phyloP scores from a whole-genome alignment of 2,797 vertebrate genomes.

The Lateolabrax maculatus region DNA sequence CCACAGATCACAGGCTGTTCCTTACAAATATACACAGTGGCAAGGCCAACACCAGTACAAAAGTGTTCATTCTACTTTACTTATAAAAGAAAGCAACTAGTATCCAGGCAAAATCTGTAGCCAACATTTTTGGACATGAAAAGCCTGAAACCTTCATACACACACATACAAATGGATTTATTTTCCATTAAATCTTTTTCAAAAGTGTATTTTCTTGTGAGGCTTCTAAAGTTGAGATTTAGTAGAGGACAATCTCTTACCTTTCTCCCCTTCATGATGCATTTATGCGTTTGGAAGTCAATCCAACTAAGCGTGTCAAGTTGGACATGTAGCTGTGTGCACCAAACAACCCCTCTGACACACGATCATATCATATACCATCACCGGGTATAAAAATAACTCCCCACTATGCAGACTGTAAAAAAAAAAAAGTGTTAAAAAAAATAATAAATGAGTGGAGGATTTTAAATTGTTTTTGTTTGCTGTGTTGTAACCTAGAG shows the following conservation, averaged over 20 bases:
- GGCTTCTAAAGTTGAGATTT: not conserved
- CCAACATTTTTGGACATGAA: not conserved
- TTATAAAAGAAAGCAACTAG: not conserved
- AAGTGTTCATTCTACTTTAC: not conserved
- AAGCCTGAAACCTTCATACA: not conserved
- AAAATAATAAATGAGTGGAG: not conserved
- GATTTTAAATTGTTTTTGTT: constrained; percentile 23
- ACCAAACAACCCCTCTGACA: constrained; percentile 30
- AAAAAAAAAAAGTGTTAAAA: not conserved
- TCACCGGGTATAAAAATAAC: not conserved
- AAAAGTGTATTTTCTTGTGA: not conserved
- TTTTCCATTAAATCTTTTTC: not conserved
- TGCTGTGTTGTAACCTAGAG: constrained; percentile 35
- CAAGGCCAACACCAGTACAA: not conserved
- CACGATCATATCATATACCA: constrained; percentile 26
- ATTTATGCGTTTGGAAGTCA: constrained; percentile 10
- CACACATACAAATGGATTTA: not conserved
- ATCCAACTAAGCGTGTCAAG: constrained; percentile 22
- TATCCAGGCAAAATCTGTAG: not conserved
- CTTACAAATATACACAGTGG: constrained; percentile 23
- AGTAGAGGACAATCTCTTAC: constrained; percentile 46
- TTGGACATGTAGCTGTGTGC: constrained; percentile 21
- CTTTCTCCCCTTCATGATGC: constrained; percentile 51
- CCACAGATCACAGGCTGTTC: constrained; percentile 40
- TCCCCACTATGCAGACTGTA: not conserved